These are phyloP conservation scores for Lutjanus erythropterus DNA, from an alignment of 2,113 vertebrate species.

Conservation along the genomic window DNA sequence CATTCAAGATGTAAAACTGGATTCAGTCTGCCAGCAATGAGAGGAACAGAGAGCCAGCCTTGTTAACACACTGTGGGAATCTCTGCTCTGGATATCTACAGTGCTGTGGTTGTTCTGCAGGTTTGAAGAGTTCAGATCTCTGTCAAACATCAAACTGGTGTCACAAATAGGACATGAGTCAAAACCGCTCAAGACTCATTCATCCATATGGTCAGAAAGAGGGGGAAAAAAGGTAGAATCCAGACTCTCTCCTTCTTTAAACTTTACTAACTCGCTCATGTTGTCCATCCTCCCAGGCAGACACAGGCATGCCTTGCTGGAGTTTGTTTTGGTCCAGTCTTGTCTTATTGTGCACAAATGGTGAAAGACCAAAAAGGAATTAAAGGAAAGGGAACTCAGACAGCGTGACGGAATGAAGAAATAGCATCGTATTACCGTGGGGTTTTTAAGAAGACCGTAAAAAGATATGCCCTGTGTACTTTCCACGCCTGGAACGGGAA, in stretches of 20 bases:
- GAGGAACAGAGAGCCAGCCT: slow-evolving; percentile 9
- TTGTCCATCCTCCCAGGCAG: slow-evolving; percentile 40
- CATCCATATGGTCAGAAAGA: slow-evolving; percentile 38
- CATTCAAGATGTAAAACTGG: slow-evolving; percentile 34
- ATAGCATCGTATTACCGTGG: slow-evolving; percentile 69
- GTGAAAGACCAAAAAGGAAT: slow-evolving; percentile 63
- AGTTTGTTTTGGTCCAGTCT: slow-evolving; percentile 71
- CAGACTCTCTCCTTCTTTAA: slow-evolving; percentile 35
- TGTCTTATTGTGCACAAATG: slow-evolving; percentile 61
- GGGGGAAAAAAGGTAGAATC: slow-evolving; percentile 16
- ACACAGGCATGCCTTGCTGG: slow-evolving; percentile 49
- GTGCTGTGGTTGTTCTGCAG: slow-evolving; percentile 35
- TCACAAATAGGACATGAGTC: slow-evolving; percentile 60
- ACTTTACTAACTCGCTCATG: slow-evolving; percentile 42
- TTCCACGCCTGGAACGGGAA: slow-evolving; percentile 55
- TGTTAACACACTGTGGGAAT: slow-evolving; percentile 29
- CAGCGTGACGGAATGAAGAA: slow-evolving; percentile 82
- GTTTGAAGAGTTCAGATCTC: slow-evolving; percentile 59
- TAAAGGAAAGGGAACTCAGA: slow-evolving; percentile 73
- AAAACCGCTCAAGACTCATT: slow-evolving; percentile 28
- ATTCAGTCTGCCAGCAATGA: slow-evolving; percentile 27
- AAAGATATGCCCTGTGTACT: slow-evolving; percentile 69
- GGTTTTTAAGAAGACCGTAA: slow-evolving; percentile 68
- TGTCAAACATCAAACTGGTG: slow-evolving; percentile 59
- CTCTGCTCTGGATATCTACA: slow-evolving; percentile 11